These are phyloP conservation scores for Zeuzera pyrina DNA, from an alignment of 2,888 invertebrate species.

Conservation along the genomic window DNA sequence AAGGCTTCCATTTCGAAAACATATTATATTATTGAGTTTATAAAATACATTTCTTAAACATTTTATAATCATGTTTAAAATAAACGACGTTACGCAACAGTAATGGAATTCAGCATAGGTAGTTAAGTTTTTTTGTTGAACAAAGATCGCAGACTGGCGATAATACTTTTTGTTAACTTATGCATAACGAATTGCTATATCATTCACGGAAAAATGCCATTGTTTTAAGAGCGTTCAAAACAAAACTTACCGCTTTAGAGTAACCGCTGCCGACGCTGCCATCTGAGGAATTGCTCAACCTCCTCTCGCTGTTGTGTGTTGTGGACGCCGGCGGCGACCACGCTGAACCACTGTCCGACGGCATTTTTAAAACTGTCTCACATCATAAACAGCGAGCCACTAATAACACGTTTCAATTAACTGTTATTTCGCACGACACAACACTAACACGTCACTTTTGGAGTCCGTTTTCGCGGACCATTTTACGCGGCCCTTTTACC, in stretches of 20 bases:
- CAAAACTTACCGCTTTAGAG: constrained; percentile 60
- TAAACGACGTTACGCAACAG: no score
- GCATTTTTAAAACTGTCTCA: constrained; percentile 56
- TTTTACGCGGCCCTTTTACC: constrained; percentile 46
- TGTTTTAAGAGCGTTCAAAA: not conserved
- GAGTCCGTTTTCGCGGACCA: constrained; percentile 37
- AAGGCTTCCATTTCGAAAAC: no score
- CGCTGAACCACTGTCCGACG: constrained; percentile 64
- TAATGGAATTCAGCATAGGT: no score
- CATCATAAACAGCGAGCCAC: constrained; percentile 52
- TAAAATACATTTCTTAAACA: no score
- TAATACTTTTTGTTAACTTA: no score
- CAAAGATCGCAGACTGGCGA: no score
- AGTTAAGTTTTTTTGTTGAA: no score
- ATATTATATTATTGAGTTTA: no score
- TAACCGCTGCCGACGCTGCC: constrained; percentile 67
- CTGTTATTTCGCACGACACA: constrained; percentile 21
- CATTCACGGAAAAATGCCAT: no score
- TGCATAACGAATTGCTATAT: no score
- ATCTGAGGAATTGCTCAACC: constrained; percentile 67
- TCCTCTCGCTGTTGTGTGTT: constrained; percentile 62
- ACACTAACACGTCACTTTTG: constrained; percentile 60
- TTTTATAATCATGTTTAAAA: no score
- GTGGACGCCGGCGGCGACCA: constrained; percentile 62
- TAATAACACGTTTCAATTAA: constrained; percentile 16